phyloP scores from a whole-genome alignment of 37 sponge, comb jelly and placozoan genomes.

The Geodia barretti region DNA sequence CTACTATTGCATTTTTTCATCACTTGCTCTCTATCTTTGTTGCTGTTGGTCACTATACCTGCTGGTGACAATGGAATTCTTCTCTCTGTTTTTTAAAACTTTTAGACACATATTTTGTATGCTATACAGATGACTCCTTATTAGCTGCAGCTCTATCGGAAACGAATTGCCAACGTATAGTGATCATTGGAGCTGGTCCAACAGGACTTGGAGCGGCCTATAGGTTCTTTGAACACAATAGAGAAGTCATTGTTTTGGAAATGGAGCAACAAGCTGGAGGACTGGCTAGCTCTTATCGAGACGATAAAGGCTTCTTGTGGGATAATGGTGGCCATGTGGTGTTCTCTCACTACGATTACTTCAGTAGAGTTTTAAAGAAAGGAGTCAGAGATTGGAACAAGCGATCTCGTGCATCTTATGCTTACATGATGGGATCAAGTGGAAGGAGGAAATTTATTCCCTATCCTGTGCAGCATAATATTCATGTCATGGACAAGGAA shows the following conservation, averaged over 20 bases:
- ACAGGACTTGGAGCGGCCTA: constrained; percentile 44
- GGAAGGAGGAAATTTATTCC: constrained; percentile 29
- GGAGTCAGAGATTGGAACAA: constrained; percentile 40
- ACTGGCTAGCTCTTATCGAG: constrained; percentile 31
- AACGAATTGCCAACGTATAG: constrained; percentile 22
- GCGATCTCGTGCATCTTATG: constrained; percentile 14
- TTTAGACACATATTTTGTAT: too few relatives aligned
- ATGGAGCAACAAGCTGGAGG: constrained; percentile 29
- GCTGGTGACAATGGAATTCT: too few relatives aligned
- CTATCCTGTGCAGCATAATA: constrained; percentile 48
- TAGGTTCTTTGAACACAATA: constrained; percentile 10
- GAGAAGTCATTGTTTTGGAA: constrained; percentile 30
- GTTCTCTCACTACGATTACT: constrained; percentile 47
- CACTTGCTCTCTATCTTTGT: too few relatives aligned
- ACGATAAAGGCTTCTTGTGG: constrained; percentile 42
- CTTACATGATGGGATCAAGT: constrained; percentile 38
- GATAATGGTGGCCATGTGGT: constrained; percentile 54
- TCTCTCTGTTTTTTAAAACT: too few relatives aligned
- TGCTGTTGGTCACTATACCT: too few relatives aligned
- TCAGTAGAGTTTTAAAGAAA: constrained; percentile 1
- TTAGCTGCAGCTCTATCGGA: too few relatives aligned
- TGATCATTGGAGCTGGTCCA: constrained; percentile 48
- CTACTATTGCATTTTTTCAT: too few relatives aligned
- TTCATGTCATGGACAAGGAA: constrained; percentile 26
- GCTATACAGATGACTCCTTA: too few relatives aligned